Conservation (phyloP, 2,888 invertebrate genomes). For the Melieria crassipennis region DNA sequence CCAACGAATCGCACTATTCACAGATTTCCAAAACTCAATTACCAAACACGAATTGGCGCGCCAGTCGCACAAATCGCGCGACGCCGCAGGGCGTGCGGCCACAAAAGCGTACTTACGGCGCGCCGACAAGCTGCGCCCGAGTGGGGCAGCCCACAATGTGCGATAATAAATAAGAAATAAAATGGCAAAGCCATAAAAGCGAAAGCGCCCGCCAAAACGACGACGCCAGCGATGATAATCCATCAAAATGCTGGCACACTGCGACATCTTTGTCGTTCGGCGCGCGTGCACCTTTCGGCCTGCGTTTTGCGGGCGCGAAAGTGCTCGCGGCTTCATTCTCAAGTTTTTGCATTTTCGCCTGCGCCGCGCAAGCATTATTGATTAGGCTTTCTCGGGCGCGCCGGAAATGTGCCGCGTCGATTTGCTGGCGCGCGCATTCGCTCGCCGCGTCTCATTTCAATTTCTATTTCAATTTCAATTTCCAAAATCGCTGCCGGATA, state of each 20-base stretch:
- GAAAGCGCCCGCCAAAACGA: slow-evolving; percentile 17
- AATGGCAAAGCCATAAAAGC: slow-evolving; percentile 25
- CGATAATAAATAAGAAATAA: slow-evolving; percentile 26
- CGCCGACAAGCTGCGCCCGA: background rate
- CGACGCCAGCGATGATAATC: slow-evolving; percentile 14
- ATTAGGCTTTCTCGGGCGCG: background rate
- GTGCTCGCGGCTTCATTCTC: slow-evolving; percentile 2
- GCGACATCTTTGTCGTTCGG: background rate
- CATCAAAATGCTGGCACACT: slow-evolving; percentile 24
- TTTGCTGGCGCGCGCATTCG: background rate
- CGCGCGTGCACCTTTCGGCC: background rate
- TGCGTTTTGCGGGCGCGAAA: background rate
- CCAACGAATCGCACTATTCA: background rate
- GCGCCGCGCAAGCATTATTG: background rate
- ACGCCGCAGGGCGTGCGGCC: background rate
- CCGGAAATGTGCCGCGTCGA: background rate
- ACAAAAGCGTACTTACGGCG: background rate
- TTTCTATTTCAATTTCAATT: slow-evolving; percentile 23
- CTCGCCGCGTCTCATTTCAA: background rate
- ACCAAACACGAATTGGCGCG: background rate
- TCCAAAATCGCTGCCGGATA: slow-evolving; percentile 28
- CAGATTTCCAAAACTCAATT: slow-evolving; percentile 25
- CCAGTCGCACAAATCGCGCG: too few species aligned
- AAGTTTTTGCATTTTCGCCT: slow-evolving; percentile 13
- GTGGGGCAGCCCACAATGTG: background rate